phyloP scores from a whole-genome alignment of 2,113 vertebrate species.

The Chiloscyllium plagiosum region DNA sequence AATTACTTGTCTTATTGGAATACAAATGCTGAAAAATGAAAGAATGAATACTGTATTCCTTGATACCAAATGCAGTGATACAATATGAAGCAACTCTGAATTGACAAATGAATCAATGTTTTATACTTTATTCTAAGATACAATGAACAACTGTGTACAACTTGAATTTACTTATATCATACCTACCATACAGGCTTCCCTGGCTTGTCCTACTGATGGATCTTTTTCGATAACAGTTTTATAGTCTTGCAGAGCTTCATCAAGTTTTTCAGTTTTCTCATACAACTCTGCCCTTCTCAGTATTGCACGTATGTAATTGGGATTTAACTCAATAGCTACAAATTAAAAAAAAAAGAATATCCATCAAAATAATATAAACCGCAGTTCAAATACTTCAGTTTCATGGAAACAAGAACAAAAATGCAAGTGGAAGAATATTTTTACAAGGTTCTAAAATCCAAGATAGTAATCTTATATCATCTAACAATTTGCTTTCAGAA shows the following conservation, averaged over 20 bases:
- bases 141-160: not conserved
- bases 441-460: slow-evolving; percentile 23
- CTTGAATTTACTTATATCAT: not conserved
- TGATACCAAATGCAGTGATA: not conserved
- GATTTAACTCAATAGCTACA: slow-evolving; percentile 73
- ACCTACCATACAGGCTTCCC: slow-evolving; percentile 79
- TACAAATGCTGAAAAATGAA: not conserved
- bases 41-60: not conserved
- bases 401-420: slow-evolving; percentile 29
- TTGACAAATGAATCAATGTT: not conserved
- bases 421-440: not conserved
- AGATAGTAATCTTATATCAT: slow-evolving; percentile 35
- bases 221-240: slow-evolving; percentile 77
- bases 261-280: slow-evolving; percentile 87
- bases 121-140: not conserved
- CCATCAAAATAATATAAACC: slow-evolving; percentile 37
- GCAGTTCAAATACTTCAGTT: not conserved
- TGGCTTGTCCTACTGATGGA: slow-evolving; percentile 64
- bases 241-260: slow-evolving; percentile 91
- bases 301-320: slow-evolving; percentile 76
- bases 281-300: slow-evolving; percentile 84
- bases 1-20: not conserved
- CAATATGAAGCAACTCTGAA: not conserved
- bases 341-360: slow-evolving; percentile 38
- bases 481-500: slow-evolving; percentile 32